Evolutionary conservation across 1,140 invertebrate genomes (phyloP), one percentile per base, ranked within the genome.

Genomic region (Charaxes varanes): DNA sequence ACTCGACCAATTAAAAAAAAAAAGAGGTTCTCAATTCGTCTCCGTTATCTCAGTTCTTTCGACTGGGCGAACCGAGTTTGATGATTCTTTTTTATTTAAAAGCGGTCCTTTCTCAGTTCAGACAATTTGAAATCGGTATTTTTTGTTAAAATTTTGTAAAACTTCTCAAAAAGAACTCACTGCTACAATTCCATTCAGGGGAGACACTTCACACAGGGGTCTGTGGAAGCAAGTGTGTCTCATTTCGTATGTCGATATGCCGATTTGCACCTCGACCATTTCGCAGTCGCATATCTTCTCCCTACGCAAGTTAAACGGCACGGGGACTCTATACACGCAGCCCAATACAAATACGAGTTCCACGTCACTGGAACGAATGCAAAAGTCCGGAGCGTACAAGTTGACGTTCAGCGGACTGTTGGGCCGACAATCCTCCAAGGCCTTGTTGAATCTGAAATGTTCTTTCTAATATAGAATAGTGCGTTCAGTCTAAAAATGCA

Each of bases 271-370:
- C 30, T 81, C 64, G 0, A 76, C 46, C 72, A 83, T 79, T 16
- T 68, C 56, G 17, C 82, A 85, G 8, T 83, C 67, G 41, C 82
- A 85, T 47, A 85, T 73, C 43, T 85, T 81, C 35, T 72, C 71
- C 19, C 82, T 56, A 0, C 66, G 50, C 14, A 84, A 22, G 34
- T 48, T 74, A 63, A 77, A 85, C 2, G 65, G 30, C 0, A 79
- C 74, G 0, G 62, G 58, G 0, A 54, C 63, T 1, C 34, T 17
- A 40, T 76, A 72, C 1, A 78, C 45, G 23, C 74, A 73, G 0
- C 68, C 74, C 28, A 85, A 32, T 0, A 85, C 58, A 4, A 85
- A 67, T 23, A 71, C 64, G 5, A 84, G 37, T 26, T 78, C 63
- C 0, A 79, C 68, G 1, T 41, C 21, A n/a, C 59, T 65, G 2